A percentile compares a stretch with the other conserved stretches of the same genome.
Conservation (phyloP, 2,113 vertebrate genomes). For the Mugil cephalus region DNA sequence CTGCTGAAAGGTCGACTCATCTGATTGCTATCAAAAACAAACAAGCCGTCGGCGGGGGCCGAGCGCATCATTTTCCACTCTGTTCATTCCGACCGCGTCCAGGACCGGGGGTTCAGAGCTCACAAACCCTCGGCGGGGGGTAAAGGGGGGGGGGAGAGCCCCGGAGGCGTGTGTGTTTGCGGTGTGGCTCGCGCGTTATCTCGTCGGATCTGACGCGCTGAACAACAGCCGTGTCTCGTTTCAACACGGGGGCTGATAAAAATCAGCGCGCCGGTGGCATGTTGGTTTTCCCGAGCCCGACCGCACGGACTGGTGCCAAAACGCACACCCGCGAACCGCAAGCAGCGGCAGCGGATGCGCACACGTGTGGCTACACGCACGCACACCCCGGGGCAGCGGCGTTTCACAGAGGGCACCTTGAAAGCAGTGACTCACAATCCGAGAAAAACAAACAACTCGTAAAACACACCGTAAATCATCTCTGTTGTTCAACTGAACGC, state of each 20-base stretch:
- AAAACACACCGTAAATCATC: conserved; percentile 45
- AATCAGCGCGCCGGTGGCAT: conserved; percentile 48
- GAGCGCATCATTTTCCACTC: conserved; percentile 11
- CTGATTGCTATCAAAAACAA: conserved; percentile 67
- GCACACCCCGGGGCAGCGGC: conserved; percentile 16
- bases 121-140: not conserved
- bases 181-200: conserved; percentile 40
- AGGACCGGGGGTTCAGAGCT: conserved; percentile 22
- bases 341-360: not conserved
- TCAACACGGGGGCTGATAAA: conserved; percentile 61
- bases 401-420: conserved; percentile 37
- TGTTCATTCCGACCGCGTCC: conserved; percentile 7
- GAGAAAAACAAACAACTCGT: conserved; percentile 58
- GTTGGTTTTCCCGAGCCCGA: conserved; percentile 19
- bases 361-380: not conserved
- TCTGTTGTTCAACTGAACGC: conserved; percentile 49
- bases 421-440: conserved; percentile 52
- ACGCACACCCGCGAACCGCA: not conserved
- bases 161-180: conserved; percentile 15
- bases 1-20: conserved; percentile 51
- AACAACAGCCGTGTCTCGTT: conserved; percentile 44
- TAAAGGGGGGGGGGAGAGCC: not conserved
- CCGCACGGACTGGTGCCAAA: conserved; percentile 25
- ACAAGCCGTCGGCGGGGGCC: conserved; percentile 37
- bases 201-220: conserved; percentile 47